Percentiles rank a stretch among this genome's conserved stretches.
Evolutionary conservation across 2,113 vertebrate species (phyloP).

Genomic region (Acrocephalus arundinaceus): DNA sequence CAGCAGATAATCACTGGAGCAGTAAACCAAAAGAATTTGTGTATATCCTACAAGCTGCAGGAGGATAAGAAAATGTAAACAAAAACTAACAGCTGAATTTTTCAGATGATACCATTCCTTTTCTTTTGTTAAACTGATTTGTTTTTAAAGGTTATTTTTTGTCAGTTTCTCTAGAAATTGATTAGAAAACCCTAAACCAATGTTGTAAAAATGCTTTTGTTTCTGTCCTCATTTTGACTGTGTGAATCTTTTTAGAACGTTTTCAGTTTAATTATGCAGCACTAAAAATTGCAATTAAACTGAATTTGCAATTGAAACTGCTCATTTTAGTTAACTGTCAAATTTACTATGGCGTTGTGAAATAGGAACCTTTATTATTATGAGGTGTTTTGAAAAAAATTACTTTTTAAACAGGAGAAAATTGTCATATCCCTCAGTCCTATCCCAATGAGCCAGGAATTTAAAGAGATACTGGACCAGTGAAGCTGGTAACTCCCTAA

Average conservation of each 20-base stretch:
- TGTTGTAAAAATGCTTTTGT: constrained; percentile 15
- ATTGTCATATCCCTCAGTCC: background rate
- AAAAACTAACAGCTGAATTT: constrained; percentile 42
- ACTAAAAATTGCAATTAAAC: constrained; percentile 69
- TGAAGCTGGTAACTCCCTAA: background rate
- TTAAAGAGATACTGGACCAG: background rate
- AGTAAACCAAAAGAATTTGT: constrained; percentile 62
- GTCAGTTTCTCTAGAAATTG: background rate
- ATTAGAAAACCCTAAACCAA: constrained; percentile 6
- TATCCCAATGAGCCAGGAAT: background rate
- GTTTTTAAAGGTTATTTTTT: constrained; percentile 19
- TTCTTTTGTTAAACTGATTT: background rate
- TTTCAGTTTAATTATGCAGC: constrained; percentile 67
- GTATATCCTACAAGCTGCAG: constrained; percentile 31
- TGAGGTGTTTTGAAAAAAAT: constrained; percentile 43
- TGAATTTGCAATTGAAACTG: constrained; percentile 64
- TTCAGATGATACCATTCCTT: constrained; percentile 1
- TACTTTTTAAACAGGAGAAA: background rate
- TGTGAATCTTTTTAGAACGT: constrained; percentile 22
- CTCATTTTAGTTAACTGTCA: constrained; percentile 68
- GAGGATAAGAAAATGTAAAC: constrained; percentile 59
- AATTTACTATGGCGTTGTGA: constrained; percentile 29
- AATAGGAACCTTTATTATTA: constrained; percentile 41
- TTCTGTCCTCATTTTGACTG: constrained; percentile 38
- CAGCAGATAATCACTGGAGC: constrained; percentile 61